phyloP scores from a whole-genome alignment of 2,113 vertebrate species.

The Mirounga angustirostris region DNA sequence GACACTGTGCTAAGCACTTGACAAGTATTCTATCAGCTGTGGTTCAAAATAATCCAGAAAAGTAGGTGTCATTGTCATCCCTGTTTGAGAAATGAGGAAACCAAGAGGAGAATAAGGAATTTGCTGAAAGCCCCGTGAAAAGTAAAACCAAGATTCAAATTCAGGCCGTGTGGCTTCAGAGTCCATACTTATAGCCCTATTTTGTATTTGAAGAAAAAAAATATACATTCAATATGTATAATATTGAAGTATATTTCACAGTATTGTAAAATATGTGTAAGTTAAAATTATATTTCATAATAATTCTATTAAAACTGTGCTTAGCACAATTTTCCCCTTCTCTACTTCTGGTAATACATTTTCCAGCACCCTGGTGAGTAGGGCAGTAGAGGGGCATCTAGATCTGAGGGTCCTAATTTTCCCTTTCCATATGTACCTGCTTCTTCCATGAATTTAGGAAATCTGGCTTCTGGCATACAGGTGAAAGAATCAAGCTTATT shows the following conservation, averaged over 20 bases:
- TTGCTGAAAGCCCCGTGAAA: neutral
- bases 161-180: neutral
- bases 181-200: neutral
- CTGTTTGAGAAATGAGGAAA: conserved; percentile 13
- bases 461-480: neutral
- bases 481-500: neutral
- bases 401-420: neutral
- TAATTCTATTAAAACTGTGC: neutral
- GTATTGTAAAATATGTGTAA: neutral
- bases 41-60: neutral
- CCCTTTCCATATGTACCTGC: neutral
- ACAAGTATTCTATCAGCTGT: neutral
- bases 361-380: neutral
- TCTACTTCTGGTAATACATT: neutral
- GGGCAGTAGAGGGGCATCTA: neutral
- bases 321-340: neutral
- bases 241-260: neutral
- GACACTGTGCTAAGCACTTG: neutral
- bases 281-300: neutral
- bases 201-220: neutral
- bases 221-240: neutral
- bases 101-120: neutral
- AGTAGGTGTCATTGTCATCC: neutral
- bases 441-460: neutral
- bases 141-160: conserved; percentile 28